Conservation (phyloP, 2,888 invertebrate genomes). For the Spodoptera littoralis region DNA sequence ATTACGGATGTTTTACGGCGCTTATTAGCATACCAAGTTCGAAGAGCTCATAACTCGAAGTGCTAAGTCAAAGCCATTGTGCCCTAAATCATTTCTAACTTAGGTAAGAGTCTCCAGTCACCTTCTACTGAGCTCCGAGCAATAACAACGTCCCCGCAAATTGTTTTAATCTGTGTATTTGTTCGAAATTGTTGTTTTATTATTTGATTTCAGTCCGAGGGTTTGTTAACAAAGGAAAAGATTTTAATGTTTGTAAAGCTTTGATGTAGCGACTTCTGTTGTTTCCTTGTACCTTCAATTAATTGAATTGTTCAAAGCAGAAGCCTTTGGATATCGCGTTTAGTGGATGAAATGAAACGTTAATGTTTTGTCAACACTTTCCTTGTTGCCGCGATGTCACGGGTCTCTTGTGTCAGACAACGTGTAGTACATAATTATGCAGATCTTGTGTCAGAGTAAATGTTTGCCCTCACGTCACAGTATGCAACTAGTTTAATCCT, state of each 20-base stretch:
- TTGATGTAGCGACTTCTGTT: constrained; percentile 28
- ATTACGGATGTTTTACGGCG: constrained; percentile 32
- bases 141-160: constrained; percentile 14
- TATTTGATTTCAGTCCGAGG: constrained; percentile 17
- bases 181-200: constrained; percentile 20
- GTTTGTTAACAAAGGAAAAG: constrained; percentile 27
- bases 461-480: no score
- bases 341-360: neutral
- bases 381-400: neutral
- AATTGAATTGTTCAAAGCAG: constrained; percentile 26
- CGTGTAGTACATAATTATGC: no score
- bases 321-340: constrained; percentile 2
- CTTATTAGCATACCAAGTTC: constrained; percentile 26
- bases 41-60: constrained; percentile 28
- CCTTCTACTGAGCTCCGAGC: neutral
- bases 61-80: constrained; percentile 19
- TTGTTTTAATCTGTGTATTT: constrained; percentile 25
- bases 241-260: constrained; percentile 24
- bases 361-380: neutral
- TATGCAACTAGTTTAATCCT: no score
- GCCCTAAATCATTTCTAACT: constrained; percentile 16
- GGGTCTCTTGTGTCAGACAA: neutral
- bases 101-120: constrained; percentile 7
- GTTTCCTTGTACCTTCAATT: constrained; percentile 29
- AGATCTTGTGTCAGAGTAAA: no score